phyloP scores from a whole-genome alignment of 2,888 invertebrate genomes.

The Blastobasis adustella region DNA sequence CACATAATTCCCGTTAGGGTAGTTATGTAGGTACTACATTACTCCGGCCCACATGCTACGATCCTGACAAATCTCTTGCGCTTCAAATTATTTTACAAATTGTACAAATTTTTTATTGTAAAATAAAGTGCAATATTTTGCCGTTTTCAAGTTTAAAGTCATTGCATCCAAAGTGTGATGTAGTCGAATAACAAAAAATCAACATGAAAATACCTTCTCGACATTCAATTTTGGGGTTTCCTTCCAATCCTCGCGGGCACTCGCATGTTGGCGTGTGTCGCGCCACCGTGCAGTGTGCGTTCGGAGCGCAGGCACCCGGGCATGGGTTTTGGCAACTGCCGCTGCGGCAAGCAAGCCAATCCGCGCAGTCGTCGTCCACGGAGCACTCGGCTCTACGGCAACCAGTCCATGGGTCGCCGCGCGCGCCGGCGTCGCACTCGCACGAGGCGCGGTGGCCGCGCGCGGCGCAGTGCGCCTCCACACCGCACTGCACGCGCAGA shows the following conservation, averaged over 20 bases:
- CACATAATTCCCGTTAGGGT: too few species aligned
- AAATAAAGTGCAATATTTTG: background rate
- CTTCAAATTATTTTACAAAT: too few species aligned
- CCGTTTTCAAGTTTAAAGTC: constrained; percentile 1
- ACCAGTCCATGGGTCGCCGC: constrained; percentile 85
- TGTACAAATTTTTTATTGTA: too few species aligned
- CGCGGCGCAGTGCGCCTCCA: constrained; percentile 84
- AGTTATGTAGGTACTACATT: too few species aligned
- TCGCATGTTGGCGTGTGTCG: constrained; percentile 86
- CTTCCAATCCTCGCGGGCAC: constrained; percentile 87
- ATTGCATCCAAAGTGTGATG: background rate
- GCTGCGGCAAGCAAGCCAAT: constrained; percentile 84
- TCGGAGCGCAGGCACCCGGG: constrained; percentile 86
- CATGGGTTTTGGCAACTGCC: constrained; percentile 90
- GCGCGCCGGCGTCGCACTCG: constrained; percentile 83
- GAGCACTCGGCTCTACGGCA: constrained; percentile 88
- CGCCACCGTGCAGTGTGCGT: constrained; percentile 83
- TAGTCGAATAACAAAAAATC: background rate
- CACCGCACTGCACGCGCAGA: constrained; percentile 84
- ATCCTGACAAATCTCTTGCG: too few species aligned
- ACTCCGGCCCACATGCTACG: too few species aligned
- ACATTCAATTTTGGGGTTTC: constrained; percentile 84
- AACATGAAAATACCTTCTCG: constrained; percentile 57
- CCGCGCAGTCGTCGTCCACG: constrained; percentile 83
- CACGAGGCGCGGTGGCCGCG: constrained; percentile 88